Evolutionary conservation across 2,888 invertebrate species (phyloP), one percentile per base, ranked within the genome.

Genomic region (Augochlorella aurata): DNA sequence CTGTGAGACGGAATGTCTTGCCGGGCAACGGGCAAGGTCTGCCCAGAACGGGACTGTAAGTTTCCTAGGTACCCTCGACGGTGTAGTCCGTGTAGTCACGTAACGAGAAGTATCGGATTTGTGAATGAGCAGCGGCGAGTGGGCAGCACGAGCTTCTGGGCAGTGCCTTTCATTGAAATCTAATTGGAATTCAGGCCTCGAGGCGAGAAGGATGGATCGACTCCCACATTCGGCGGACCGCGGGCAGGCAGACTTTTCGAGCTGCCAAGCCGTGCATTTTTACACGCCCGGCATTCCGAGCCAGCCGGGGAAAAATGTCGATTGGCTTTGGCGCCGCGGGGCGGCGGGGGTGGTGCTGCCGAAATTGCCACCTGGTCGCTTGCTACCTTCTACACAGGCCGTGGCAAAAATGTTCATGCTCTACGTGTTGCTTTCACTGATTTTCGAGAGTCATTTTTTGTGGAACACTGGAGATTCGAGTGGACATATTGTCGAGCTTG

Each of bases 131-230:
- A 82, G 83, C 79, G 85, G 71, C 83, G 85, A 76, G 86, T 85
- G 84, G 87, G 83, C 88, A 86, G 84, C 87, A 84, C 85, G 90
- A 81, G 89, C 85, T 86, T 81, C 84, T 86, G 86, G 78, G 84
- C 86, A 87, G 82, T 87, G 87, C 88, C 90, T 91, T 90, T 90
- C 91, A 90, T 91, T 91, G 90, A 90, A 91, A 91, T 85, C 90
- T 90, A 86, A 91, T 91, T 91, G 89, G 85, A 89, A 91, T 91
- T 88, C 91, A 89, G 79, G 79, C 79, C 86, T 85, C 82, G 85
- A 86, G 82, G 83, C 85, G 81, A 88, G 79, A 79, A 85, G 88
- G 88, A 89, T 89, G 86, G 82, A 79, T 86, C 86, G 82, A 81
- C 85, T 87, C 85, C 85, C 86, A 85, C 87, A 84, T 84, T 84